Conservation (phyloP, 1,140 invertebrate species). For the Megalopta genalis region DNA sequence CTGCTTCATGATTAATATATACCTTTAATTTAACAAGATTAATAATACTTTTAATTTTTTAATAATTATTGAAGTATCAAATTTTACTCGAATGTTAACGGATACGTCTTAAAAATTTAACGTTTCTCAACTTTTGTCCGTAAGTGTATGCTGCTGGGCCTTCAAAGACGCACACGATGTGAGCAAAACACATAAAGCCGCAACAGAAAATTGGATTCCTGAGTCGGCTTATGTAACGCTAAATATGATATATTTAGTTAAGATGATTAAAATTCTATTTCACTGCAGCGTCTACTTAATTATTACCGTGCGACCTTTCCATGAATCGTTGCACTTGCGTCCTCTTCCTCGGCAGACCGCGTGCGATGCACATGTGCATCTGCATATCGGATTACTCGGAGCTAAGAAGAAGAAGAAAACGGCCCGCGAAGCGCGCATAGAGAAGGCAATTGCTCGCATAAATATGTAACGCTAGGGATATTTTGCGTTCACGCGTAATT, state of each 20-base stretch:
- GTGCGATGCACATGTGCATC: slow-evolving; percentile 11
- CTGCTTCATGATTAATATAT: too few relatives aligned
- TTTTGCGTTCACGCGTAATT: slow-evolving; percentile 10
- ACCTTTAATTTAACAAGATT: too few relatives aligned
- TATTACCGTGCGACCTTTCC: neutral
- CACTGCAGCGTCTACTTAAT: neutral
- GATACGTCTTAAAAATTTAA: too few relatives aligned
- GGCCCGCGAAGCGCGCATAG: neutral
- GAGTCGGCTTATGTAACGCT: neutral
- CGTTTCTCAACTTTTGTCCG: too few relatives aligned
- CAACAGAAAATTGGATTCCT: too few relatives aligned
- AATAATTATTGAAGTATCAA: too few relatives aligned
- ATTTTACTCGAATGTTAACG: too few relatives aligned
- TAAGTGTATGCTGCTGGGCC: too few relatives aligned
- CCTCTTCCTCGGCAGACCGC: neutral
- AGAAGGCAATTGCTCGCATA: slow-evolving; percentile 9
- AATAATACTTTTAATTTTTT: too few relatives aligned
- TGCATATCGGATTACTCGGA: slow-evolving; percentile 24
- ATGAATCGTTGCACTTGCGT: neutral
- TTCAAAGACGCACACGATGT: too few relatives aligned
- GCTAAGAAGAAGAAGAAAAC: slow-evolving; percentile 15
- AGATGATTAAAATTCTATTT: slow-evolving; percentile 4
- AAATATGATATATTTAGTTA: neutral
- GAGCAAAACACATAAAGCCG: too few relatives aligned
- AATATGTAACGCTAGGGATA: slow-evolving; percentile 21